Base-by-base conservation (phyloP, 2,797 vertebrate genomes). In the Bovichtus diacanthus region DNA sequence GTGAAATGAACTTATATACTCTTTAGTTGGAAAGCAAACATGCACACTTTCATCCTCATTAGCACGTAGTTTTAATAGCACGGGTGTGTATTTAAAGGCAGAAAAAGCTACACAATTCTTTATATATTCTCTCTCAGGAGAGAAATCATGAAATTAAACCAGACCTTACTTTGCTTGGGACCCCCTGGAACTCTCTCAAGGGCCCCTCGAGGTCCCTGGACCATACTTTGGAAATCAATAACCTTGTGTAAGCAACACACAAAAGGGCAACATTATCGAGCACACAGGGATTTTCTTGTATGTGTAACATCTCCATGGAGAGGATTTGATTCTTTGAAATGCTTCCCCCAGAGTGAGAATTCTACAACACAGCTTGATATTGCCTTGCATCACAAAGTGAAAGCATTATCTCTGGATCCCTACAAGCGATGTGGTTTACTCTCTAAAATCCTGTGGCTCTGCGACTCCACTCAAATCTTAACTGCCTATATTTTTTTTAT, bases 321-420 rank as follows among this genome's bases (percentile, higher is more conserved):
- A 91, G 91, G 88, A 94, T 94, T 92, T 93, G 91, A 94, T 96
- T 95, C 95, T 96, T 96, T 96, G 94, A 95, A 96, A 95, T 91
- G 84, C 88, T 91, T 94, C 91, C 89, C 90, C 92, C 88, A 92
- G 94, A 95, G 94, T 95, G 95, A 95, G 93, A 92, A 95, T 91
- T 94, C 91, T 93, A 90, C 92, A 94, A 91, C 90, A 87, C 89
- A 82, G 70, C 95, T 93, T 94, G 95, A 96, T 96, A 96, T 94
- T 91, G 95, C 95, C 94, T 94, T 91, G 92, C 92, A 95, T 95
- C 94, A 93, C 94, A 93, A 94, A 95, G 91, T 83, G 93, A 93
- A 95, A 89, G 90, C 88, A 94, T 96, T 96, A 96, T 97, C 94
- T 93, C 89, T 88, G 95, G 95, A 96, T 97, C 94, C 68, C 89